Evolutionary conservation across 2,797 vertebrate genomes (phyloP), one percentile per base, ranked within the genome.

Genomic region (Xerus rutilus): DNA sequence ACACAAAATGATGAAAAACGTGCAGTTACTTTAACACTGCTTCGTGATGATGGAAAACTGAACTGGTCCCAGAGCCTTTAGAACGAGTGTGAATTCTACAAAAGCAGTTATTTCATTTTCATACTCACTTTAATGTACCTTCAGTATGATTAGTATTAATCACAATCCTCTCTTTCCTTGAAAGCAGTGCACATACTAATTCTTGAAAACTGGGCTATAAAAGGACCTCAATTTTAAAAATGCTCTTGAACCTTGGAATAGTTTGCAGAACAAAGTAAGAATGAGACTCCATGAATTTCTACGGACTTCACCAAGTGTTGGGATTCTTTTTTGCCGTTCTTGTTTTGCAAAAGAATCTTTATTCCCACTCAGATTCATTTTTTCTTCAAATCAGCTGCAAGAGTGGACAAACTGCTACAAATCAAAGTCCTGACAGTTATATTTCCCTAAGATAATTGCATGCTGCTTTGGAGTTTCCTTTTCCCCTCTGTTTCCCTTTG

Each of bases 401-500:
- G 65, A 1, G 25, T 11, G 79, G 95, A 78, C 84, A 85, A 96
- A 96, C 73, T 93, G 82, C 82, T 97, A 73, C 96, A 97, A 97
- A 96, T 94, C 91, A 97, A 90, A 94, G 39, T 54, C 86, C 93
- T 97, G 95, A 97, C 97, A 96, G 95, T 96, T 96, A 92, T 95
- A 96, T 96, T 97, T 98, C 95, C 97, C 97, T 88, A 62, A 97
- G 94, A 96, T 97, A 97, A 98, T 96, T 96, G 86, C 94, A 95
- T 76, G 84, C 91, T 88, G 96, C 89, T 91, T 95, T 86, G 79
- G 94, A 97, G 93, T 97, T 97, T 96, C 97, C 97, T 97, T 96
- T 96, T 96, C 97, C 95, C 93, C 95, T 95, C 88, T 91, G 96
- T 96, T 97, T 96, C 96, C 96, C 92, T 95, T 97, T 96, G 97